Evolutionary conservation across 2,113 vertebrate species (phyloP).

Genomic region (Notiomystis cincta): DNA sequence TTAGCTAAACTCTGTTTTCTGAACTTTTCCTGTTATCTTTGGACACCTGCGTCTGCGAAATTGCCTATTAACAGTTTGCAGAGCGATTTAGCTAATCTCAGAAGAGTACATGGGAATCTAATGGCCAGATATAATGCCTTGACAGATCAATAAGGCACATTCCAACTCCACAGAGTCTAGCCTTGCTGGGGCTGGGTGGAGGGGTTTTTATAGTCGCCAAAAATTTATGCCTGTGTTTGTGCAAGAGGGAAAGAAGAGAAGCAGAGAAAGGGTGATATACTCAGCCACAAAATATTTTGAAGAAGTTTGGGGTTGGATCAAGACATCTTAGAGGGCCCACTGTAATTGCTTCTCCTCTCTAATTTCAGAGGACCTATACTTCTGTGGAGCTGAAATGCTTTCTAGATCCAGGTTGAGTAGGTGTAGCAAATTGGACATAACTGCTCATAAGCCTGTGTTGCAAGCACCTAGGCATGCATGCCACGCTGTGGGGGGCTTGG

Average conservation of each 20-base stretch:
- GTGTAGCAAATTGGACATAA: accelerated
- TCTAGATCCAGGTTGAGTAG: not conserved
- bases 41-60: conserved; percentile 33
- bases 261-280: not conserved
- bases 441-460: not conserved
- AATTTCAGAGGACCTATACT: not conserved
- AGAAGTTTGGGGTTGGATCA: not conserved
- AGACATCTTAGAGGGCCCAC: not conserved
- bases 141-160: conserved; percentile 16
- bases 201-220: not conserved
- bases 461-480: not conserved
- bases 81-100: not conserved
- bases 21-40: conserved; percentile 31
- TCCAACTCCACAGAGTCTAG: not conserved
- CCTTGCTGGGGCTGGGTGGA: not conserved
- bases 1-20: conserved; percentile 9
- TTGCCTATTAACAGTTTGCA: conserved; percentile 28
- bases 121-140: not conserved
- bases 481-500: not conserved
- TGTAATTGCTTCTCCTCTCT: not conserved
- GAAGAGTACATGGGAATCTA: not conserved
- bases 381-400: not conserved
- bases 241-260: not conserved
- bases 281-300: not conserved
- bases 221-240: not conserved